A percentile compares a stretch with the other conserved stretches of the same genome.
Evolutionary conservation across 1,140 invertebrate genomes (phyloP).

Genomic region (Euura lappo): DNA sequence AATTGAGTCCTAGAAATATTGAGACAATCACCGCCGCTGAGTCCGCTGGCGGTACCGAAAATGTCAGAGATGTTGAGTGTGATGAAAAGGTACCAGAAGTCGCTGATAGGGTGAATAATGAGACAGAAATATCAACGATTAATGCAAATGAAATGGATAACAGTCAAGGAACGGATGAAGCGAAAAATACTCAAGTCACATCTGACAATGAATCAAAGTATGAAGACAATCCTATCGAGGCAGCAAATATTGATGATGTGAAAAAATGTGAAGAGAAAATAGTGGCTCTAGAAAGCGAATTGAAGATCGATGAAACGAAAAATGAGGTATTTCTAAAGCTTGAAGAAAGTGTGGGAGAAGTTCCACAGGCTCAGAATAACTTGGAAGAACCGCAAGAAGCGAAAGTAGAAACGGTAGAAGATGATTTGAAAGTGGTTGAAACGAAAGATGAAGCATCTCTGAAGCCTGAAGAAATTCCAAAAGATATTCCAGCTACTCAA

Average conservation of each 20-base stretch:
- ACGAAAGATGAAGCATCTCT: too few relatives aligned
- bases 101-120: background rate
- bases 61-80: background rate
- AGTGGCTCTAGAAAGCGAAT: background rate
- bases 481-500: too few relatives aligned
- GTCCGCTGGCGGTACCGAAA: background rate
- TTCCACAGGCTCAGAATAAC: background rate
- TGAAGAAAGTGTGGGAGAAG: background rate
- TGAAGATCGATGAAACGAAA: background rate
- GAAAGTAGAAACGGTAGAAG: background rate
- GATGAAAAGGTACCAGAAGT: background rate
- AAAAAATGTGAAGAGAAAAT: background rate
- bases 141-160: background rate
- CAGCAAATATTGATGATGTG: background rate
- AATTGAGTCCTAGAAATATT: background rate
- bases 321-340: background rate
- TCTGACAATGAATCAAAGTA: background rate
- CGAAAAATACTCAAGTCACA: background rate
- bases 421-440: too few relatives aligned
- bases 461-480: too few relatives aligned
- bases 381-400: background rate
- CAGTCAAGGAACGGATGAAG: background rate
- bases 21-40: background rate
- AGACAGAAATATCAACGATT: background rate
- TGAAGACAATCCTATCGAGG: background rate